Evolutionary conservation across 2,113 vertebrate species (phyloP).

Genomic region (Oreotrochilus melanogaster): DNA sequence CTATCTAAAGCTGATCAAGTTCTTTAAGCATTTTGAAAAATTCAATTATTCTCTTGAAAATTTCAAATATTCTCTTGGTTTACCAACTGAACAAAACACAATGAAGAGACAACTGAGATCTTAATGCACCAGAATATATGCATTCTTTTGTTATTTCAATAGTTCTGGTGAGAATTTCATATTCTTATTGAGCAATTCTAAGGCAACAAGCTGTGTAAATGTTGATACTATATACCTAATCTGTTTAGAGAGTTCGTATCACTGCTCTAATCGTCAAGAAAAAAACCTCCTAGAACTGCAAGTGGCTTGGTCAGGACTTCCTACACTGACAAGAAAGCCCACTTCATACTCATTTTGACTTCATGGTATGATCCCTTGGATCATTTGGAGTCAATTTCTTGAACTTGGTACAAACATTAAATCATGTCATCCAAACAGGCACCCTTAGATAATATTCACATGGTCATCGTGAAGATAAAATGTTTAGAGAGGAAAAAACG

Average conservation of each 20-base stretch:
- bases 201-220: background rate
- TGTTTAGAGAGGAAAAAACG: background rate
- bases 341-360: background rate
- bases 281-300: background rate
- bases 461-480: background rate
- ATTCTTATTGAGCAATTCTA: background rate
- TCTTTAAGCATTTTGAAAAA: background rate
- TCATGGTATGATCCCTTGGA: background rate
- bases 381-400: background rate
- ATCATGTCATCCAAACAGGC: background rate
- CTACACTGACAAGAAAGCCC: background rate
- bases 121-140: background rate
- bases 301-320: background rate
- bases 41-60: background rate
- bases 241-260: background rate
- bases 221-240: background rate
- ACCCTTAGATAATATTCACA: background rate
- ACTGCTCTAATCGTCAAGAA: background rate
- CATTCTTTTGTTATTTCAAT: background rate
- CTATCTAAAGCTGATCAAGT: background rate
- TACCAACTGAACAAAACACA: background rate
- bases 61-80: background rate
- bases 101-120: background rate
- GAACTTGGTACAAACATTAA: background rate
- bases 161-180: background rate